These are phyloP conservation scores for Horisme vitalbata DNA, from an alignment of 2,888 invertebrate species.

Conservation along the genomic window DNA sequence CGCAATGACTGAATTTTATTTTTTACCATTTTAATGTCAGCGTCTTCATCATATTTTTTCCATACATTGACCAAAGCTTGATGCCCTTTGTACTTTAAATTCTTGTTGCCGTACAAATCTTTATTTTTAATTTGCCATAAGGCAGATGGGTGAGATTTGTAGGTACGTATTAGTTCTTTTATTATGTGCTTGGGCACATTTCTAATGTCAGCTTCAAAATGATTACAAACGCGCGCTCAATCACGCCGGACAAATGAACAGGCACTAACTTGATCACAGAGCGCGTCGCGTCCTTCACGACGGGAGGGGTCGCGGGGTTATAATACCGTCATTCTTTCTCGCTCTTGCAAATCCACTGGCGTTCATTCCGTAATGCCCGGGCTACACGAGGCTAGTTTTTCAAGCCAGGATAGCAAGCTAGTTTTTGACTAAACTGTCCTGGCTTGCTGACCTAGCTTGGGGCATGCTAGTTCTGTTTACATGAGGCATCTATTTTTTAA, in stretches of 20 bases:
- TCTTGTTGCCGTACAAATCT: conserved; percentile 1
- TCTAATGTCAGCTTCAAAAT: neutral
- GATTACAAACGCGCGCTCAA: too few relatives aligned
- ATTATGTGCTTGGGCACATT: conserved; percentile 5
- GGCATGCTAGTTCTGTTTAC: too few relatives aligned
- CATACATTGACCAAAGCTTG: conserved; percentile 4
- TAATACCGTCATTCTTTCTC: too few relatives aligned
- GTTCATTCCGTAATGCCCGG: too few relatives aligned
- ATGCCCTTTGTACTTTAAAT: neutral
- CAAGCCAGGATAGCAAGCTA: too few relatives aligned
- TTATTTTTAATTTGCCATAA: conserved; percentile 10
- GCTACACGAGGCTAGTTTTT: too few relatives aligned
- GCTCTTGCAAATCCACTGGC: too few relatives aligned
- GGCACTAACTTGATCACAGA: neutral
- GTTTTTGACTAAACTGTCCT: too few relatives aligned
- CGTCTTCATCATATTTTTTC: conserved; percentile 10
- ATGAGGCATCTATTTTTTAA: too few relatives aligned
- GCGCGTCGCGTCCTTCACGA: neutral
- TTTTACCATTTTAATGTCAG: conserved; percentile 5
- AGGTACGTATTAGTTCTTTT: conserved; percentile 1
- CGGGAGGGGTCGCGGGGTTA: too few relatives aligned
- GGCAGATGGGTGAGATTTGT: conserved; percentile 10
- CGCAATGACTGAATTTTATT: conserved; percentile 10
- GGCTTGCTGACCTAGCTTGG: too few relatives aligned
- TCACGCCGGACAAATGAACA: neutral